Evolutionary conservation across 2,888 invertebrate species (phyloP), one percentile per base, ranked within the genome.

Genomic region (Galerucella calmariensis): DNA sequence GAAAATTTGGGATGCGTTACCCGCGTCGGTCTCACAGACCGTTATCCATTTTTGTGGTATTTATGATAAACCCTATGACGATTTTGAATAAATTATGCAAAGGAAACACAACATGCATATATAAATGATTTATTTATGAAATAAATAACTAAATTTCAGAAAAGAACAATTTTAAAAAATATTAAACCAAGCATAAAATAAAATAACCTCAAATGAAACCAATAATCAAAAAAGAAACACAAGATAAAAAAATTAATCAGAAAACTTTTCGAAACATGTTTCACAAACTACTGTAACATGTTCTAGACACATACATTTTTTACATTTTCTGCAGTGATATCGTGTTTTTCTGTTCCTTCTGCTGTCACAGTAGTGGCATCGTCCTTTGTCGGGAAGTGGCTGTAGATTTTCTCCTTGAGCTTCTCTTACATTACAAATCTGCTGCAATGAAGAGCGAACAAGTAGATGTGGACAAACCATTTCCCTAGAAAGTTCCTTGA

Each of bases 21-120:
- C 56, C 56, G 20, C 56, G n/a, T 56, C 56, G 56, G 56, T 56
- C 56, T 56, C 56, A 56, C 56, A 56, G 56, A 56, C 56, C 56
- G 2, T 56, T 56, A 56, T 56, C n/a, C 10, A 56, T 56, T 56
- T 56, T 56, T n/a, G 11, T 8, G 56, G 12, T 56, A 10, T 56
- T 56, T 56, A n/a, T 20, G 20, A 1, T 20, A 1, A 20, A 16
- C 16, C n/a, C 56, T 51, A 51, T 51, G 51, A 46, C 11, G 46
- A 46, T 46, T 46, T 46, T 46, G 46, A 11, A 11, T 46, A 46
- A 1, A 46, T 46, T 16, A 56, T 56, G 56, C n/a, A 56, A 56
- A 56, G 20, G 20, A 56, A 56, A 56, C 8, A 56, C 8, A n/a
- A 56, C 56, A 56, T 12, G 12, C 12, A 51, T 51, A 51, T 46